Evolutionary conservation across 2,888 invertebrate species (phyloP).

Genomic region (Stenodema calcarata): DNA sequence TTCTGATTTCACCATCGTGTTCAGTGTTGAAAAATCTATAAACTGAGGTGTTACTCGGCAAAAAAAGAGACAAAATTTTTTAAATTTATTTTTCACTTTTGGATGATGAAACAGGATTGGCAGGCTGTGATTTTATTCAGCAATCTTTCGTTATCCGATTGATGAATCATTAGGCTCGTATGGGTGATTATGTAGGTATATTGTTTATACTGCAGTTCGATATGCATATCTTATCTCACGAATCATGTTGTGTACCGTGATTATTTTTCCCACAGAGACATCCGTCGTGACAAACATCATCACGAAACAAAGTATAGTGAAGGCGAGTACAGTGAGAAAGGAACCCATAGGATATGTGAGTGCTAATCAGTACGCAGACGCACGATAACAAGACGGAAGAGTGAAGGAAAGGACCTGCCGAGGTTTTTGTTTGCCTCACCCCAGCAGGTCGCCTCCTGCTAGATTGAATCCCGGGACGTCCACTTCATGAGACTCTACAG

Average conservation of each 20-base stretch:
- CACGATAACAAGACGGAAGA: conserved; percentile 13
- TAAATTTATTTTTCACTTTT: too few relatives aligned
- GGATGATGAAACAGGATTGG: too few relatives aligned
- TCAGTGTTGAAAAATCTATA: too few relatives aligned
- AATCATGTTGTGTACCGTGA: not conserved
- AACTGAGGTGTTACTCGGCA: too few relatives aligned
- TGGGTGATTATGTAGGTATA: too few relatives aligned
- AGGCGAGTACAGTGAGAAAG: not conserved
- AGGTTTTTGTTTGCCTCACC: conserved; percentile 36
- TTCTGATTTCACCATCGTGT: too few relatives aligned
- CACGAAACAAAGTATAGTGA: not conserved
- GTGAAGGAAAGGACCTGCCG: not conserved
- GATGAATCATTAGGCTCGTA: too few relatives aligned
- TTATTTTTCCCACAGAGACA: not conserved
- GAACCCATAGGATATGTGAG: not conserved
- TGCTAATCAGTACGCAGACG: conserved; percentile 11
- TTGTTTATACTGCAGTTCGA: too few relatives aligned
- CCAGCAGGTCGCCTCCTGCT: conserved; percentile 23
- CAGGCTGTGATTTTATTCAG: too few relatives aligned
- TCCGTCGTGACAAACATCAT: not conserved
- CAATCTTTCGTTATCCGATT: too few relatives aligned
- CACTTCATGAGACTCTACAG: conserved; percentile 8
- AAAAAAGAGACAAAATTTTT: too few relatives aligned
- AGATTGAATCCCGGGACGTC: conserved; percentile 17
- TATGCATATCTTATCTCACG: too few relatives aligned